Conservation (phyloP, 2,888 invertebrate species). For the Brenthis ino region DNA sequence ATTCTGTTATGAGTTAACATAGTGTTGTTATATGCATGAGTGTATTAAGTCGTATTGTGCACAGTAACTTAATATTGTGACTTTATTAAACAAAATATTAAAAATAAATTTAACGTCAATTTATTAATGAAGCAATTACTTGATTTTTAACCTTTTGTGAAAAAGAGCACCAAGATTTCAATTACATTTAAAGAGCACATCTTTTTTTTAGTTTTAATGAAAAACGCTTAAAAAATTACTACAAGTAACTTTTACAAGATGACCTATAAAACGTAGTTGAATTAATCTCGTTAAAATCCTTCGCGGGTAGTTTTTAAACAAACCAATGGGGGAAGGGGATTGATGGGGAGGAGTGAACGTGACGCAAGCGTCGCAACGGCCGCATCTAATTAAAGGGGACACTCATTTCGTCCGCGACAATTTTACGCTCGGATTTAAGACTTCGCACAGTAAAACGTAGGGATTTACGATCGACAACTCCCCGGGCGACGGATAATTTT, state of each 20-base stretch:
- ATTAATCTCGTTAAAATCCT: slow-evolving; percentile 76
- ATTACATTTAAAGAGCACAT: slow-evolving; percentile 70
- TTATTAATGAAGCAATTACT: no score
- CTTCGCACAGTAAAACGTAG: slow-evolving; percentile 63
- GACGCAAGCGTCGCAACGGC: slow-evolving; percentile 52
- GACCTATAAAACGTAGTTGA: slow-evolving; percentile 72
- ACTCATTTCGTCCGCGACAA: slow-evolving; percentile 67
- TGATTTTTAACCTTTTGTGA: background rate
- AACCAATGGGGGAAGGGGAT: slow-evolving; percentile 45
- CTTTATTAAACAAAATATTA: no score
- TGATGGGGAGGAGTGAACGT: slow-evolving; percentile 35
- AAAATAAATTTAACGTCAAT: no score
- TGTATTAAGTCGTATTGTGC: no score
- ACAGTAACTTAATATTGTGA: no score
- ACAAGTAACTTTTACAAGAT: slow-evolving; percentile 72
- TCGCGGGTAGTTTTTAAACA: slow-evolving; percentile 70
- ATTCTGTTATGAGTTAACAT: background rate
- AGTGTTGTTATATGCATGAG: slow-evolving; percentile 11
- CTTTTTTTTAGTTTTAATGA: slow-evolving; percentile 61
- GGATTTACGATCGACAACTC: slow-evolving; percentile 63
- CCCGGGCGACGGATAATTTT: slow-evolving; percentile 65
- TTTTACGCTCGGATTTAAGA: slow-evolving; percentile 71
- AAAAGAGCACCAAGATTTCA: slow-evolving; percentile 27
- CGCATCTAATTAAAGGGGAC: slow-evolving; percentile 73
- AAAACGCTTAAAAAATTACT: slow-evolving; percentile 68